Conservation (phyloP, 1,140 invertebrate species). For the Melipona quadrifasciata region DNA sequence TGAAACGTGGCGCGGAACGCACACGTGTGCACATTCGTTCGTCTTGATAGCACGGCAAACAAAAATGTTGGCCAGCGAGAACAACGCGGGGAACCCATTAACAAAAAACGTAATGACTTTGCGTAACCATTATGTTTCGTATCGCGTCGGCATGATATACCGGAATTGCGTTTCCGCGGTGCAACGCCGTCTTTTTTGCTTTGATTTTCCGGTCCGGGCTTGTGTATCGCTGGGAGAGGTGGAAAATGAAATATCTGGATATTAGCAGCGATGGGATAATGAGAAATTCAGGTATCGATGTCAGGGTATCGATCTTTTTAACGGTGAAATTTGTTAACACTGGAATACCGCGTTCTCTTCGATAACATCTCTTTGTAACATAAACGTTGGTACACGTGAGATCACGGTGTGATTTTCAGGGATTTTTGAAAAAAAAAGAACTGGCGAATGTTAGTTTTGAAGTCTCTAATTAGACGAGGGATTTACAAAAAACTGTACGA, state of each 20-base stretch:
- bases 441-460: too few species aligned
- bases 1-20: background rate
- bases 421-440: too few species aligned
- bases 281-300: too few species aligned
- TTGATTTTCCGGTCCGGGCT: background rate
- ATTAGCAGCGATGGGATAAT: background rate
- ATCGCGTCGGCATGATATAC: background rate
- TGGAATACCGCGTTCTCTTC: too few species aligned
- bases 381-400: too few species aligned
- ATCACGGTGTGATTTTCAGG: too few species aligned
- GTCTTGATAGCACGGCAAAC: background rate
- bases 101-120: background rate
- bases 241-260: background rate
- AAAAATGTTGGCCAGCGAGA: background rate
- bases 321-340: too few species aligned
- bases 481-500: too few species aligned
- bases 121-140: background rate
- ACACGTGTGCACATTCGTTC: background rate
- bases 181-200: background rate
- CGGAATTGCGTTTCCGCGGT: background rate
- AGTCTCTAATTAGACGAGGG: too few species aligned
- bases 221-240: background rate
- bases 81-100: background rate
- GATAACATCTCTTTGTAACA: too few species aligned
- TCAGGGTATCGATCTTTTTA: too few species aligned